phyloP scores from a whole-genome alignment of 2,797 vertebrate genomes.

The Anas acuta region DNA sequence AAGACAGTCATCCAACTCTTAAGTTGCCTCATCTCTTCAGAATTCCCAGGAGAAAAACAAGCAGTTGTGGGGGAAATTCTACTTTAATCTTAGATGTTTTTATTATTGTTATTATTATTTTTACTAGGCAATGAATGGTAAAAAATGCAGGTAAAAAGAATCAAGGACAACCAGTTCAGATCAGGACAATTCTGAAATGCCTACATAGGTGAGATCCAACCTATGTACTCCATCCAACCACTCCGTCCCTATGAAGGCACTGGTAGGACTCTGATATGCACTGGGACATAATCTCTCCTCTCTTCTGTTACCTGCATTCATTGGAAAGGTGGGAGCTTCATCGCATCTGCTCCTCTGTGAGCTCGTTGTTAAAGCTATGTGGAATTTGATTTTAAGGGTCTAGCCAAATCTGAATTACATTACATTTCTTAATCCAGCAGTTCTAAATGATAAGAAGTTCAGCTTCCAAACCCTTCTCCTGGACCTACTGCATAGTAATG shows the following conservation, averaged over 20 bases:
- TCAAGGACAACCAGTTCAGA: conserved; percentile 11
- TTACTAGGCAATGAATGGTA: conserved; percentile 13
- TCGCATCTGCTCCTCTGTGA: background rate
- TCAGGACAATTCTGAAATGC: background rate
- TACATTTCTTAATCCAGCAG: no score
- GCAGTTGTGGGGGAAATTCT: background rate
- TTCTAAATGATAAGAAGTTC: no score
- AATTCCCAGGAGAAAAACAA: conserved; percentile 3
- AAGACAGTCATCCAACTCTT: background rate
- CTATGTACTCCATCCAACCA: background rate
- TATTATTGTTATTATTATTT: background rate
- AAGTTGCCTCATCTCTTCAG: background rate
- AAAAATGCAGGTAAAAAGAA: background rate
- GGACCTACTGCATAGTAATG: background rate
- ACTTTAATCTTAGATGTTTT: background rate
- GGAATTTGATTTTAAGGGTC: background rate
- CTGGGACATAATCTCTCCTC: background rate
- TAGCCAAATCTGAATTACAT: background rate
- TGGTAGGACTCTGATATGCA: background rate
- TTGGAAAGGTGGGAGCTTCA: background rate
- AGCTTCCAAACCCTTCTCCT: background rate
- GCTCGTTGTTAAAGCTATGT: background rate
- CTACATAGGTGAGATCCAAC: background rate
- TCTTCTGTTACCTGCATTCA: background rate
- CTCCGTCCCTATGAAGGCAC: background rate